phyloP scores from a whole-genome alignment of 2,113 vertebrate species.

The Phalacrocorax brasilianus region DNA sequence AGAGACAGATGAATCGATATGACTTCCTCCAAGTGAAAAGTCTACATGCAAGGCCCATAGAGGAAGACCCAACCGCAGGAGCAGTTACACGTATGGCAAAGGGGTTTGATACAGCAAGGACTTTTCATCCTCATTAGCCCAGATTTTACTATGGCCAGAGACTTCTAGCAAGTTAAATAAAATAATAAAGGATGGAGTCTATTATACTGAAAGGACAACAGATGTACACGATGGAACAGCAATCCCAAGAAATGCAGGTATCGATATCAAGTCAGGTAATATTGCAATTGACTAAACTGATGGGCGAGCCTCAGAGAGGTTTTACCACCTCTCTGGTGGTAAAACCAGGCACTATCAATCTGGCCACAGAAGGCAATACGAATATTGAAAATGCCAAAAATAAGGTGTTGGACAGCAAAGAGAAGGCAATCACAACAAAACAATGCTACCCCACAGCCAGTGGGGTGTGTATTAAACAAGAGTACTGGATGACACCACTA shows the following conservation, averaged over 20 bases:
- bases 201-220: not conserved
- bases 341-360: not conserved
- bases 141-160: not conserved
- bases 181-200: not conserved
- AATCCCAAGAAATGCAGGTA: not conserved
- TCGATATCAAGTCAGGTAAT: not conserved
- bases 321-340: not conserved
- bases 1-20: not conserved
- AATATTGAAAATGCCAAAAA: not conserved
- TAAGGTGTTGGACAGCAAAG: not conserved
- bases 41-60: not conserved
- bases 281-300: not conserved
- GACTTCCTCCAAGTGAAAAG: not conserved
- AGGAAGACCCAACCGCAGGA: not conserved
- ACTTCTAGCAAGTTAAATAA: not conserved
- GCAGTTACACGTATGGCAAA: not conserved
- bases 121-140: not conserved
- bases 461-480: not conserved
- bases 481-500: not conserved
- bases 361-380: rapidly evolving
- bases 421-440: not conserved
- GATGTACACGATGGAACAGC: not conserved
- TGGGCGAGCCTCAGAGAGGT: not conserved
- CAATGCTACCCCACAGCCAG: not conserved
- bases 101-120: not conserved